phyloP scores from a whole-genome alignment of 1,140 invertebrate species.

The Arctopsyche grandis region DNA sequence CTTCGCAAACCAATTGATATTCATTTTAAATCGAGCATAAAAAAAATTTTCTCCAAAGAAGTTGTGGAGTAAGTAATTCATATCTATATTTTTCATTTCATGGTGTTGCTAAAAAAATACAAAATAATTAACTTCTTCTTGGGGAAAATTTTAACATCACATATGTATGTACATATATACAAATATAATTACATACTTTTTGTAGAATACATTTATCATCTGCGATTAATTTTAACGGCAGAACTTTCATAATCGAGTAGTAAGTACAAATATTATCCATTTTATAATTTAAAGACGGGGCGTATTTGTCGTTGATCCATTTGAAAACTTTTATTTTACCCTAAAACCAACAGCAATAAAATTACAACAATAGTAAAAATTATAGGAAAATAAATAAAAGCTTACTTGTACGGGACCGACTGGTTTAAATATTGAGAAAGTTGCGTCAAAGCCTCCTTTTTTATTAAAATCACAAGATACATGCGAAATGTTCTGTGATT shows the following conservation, averaged over 20 bases:
- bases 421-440: not conserved
- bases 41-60: conserved; percentile 23
- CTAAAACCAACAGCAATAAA: too few relatives aligned
- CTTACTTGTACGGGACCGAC: conserved; percentile 4
- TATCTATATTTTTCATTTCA: not conserved
- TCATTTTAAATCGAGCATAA: conserved; percentile 19
- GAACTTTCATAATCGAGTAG: not conserved
- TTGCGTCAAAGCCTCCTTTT: not conserved
- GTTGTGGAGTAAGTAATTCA: not conserved
- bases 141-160: too few relatives aligned
- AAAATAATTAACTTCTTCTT: not conserved
- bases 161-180: too few relatives aligned
- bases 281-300: not conserved
- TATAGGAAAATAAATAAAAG: not conserved
- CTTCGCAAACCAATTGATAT: not conserved
- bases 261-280: conserved; percentile 22
- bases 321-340: conserved; percentile 4
- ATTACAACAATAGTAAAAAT: not conserved
- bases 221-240: not conserved
- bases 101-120: not conserved
- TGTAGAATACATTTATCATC: conserved; percentile 18
- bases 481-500: not conserved
- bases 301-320: conserved; percentile 26
- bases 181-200: too few relatives aligned
- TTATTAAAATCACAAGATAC: not conserved